A percentile compares a stretch with the other conserved stretches of the same genome.
These are phyloP conservation scores for Montipora efflorescens DNA, from an alignment of 64 coral and sea anemone genomes.

Conservation along the genomic window DNA sequence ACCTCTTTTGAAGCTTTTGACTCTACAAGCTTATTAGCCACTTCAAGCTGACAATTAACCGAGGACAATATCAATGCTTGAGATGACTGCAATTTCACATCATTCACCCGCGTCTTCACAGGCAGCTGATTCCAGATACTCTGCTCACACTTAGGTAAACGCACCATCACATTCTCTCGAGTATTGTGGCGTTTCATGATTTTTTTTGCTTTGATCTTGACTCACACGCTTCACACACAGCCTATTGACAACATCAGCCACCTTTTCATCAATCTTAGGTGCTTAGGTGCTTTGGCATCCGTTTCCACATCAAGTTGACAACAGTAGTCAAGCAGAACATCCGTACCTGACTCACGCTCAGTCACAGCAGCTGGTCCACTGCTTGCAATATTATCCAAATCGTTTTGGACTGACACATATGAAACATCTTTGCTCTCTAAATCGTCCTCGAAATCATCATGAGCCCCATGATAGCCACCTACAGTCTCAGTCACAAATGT, in stretches of 20 bases:
- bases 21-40: constrained; percentile 5
- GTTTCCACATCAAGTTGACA: constrained; percentile 52
- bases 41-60: constrained; percentile 34
- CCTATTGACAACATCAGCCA: constrained; percentile 57
- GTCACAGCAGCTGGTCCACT: background rate
- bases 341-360: background rate
- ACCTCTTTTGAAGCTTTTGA: constrained; percentile 43
- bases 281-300: constrained; percentile 59
- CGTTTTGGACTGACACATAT: background rate
- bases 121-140: constrained; percentile 55
- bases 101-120: background rate
- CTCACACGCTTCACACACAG: constrained; percentile 64
- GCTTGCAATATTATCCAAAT: constrained; percentile 18
- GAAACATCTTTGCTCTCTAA: too few relatives aligned
- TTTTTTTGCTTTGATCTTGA: constrained; percentile 47
- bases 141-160: constrained; percentile 61
- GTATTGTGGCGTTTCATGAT: constrained; percentile 55
- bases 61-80: constrained; percentile 10
- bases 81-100: constrained; percentile 19
- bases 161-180: constrained; percentile 59
- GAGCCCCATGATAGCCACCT: too few relatives aligned
- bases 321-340: background rate
- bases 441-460: too few relatives aligned
- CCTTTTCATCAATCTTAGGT: constrained; percentile 55
- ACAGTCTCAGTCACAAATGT: too few relatives aligned